Evolutionary conservation across 2,888 invertebrate species (phyloP).

Genomic region (Fissipunctia ypsillon): DNA sequence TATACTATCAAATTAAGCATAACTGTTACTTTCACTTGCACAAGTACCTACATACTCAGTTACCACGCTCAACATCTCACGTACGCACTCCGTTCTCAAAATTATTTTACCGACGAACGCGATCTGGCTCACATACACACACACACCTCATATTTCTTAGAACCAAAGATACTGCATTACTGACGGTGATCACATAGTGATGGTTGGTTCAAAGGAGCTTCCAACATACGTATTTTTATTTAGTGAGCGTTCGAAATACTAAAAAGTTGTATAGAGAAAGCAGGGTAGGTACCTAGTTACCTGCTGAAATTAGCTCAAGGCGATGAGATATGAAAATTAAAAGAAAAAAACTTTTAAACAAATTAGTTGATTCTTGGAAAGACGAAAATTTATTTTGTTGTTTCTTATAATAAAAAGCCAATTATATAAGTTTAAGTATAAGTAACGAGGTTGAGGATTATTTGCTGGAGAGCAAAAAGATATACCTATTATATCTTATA

Average conservation of each 20-base stretch:
- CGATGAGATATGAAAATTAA: neutral
- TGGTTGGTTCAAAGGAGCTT: neutral
- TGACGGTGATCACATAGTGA: conserved; percentile 9
- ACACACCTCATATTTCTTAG: conserved; percentile 16
- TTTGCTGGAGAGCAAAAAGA: neutral
- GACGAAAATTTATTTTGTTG: neutral
- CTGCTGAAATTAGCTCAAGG: neutral
- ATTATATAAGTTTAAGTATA: too few relatives aligned
- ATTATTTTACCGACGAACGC: conserved; percentile 39
- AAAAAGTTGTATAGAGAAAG: neutral
- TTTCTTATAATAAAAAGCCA: neutral
- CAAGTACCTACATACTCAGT: neutral
- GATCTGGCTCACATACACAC: conserved; percentile 47
- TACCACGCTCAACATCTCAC: conserved; percentile 60
- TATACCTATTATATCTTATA: too few relatives aligned
- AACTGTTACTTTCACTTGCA: conserved; percentile 56
- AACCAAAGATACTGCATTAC: conserved; percentile 2
- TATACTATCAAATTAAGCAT: conserved; percentile 10
- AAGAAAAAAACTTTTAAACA: neutral
- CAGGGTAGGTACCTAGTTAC: neutral
- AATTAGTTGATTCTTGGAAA: neutral
- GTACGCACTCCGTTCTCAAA: conserved; percentile 49
- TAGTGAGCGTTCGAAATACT: neutral
- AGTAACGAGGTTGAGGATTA: neutral
- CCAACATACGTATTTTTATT: neutral